phyloP scores from a whole-genome alignment of 1,140 invertebrate genomes.

The Anastatus disparis region DNA sequence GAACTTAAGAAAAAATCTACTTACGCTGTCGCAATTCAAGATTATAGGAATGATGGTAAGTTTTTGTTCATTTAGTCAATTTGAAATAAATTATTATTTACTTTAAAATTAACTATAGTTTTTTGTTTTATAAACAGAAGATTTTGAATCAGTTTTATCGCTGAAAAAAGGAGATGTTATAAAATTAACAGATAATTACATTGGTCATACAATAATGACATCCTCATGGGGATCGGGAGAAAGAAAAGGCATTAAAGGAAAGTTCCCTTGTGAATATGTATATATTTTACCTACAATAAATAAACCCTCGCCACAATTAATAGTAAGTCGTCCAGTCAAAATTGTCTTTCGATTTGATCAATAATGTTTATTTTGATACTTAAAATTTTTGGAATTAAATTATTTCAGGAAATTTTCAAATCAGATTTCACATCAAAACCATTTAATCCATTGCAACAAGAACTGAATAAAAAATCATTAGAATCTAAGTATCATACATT shows the following conservation, averaged over 20 bases:
- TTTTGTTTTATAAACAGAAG: slow-evolving; percentile 42
- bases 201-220: slow-evolving; percentile 79
- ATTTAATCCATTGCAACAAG: slow-evolving; percentile 51
- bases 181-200: slow-evolving; percentile 78
- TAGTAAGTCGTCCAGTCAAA: slow-evolving; percentile 43
- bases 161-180: slow-evolving; percentile 88
- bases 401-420: slow-evolving; percentile 69
- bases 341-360: too few species aligned
- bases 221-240: slow-evolving; percentile 80
- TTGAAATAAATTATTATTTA: too few species aligned
- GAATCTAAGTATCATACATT: slow-evolving; percentile 81
- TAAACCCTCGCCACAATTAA: slow-evolving; percentile 72
- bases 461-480: slow-evolving; percentile 68
- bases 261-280: slow-evolving; percentile 88
- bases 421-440: slow-evolving; percentile 66
- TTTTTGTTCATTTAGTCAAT: too few species aligned
- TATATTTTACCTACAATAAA: slow-evolving; percentile 87
- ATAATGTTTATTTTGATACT: slow-evolving; percentile 11
- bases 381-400: slow-evolving; percentile 35
- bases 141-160: slow-evolving; percentile 70
- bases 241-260: slow-evolving; percentile 77
- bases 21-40: slow-evolving; percentile 83
- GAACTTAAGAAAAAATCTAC: slow-evolving; percentile 87
- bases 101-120: too few species aligned
- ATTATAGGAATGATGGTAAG: slow-evolving; percentile 74